Evolutionary conservation across 2,888 invertebrate genomes (phyloP), one percentile per base, ranked within the genome.

Genomic region (Tineola bisselliella): DNA sequence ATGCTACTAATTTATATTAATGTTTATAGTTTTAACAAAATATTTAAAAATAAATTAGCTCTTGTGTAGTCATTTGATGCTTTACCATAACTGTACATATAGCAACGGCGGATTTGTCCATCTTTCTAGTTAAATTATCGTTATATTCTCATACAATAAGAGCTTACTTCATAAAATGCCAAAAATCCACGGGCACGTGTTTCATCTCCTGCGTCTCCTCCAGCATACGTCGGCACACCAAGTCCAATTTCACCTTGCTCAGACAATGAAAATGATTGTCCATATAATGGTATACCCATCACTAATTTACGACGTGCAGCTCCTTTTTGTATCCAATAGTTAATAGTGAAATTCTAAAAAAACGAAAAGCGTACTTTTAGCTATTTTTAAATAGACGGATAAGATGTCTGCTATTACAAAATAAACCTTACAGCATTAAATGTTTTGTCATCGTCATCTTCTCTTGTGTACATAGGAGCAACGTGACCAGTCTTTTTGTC

Each of bases 401-500:
- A 25, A 6, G 6, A 6, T 25, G 6, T 6, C 25, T 4, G 25
- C 2, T 19, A 43, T 11, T 43, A 43, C 43, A 43, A 43, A 43
- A 8, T 43, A n/a, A 12, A 64, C 74, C 86, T 79, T 81, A 92
- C 92, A 17, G 93, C 91, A 79, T 96, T 96, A 72, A 95, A 93
- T 8, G 92, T 92, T 59, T 88, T 88, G 66, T 94, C 93, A 63
- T 89, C 89, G 71, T 93, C 93, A 30, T 91, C 91, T 0, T 93
- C 92, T 71, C 92, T 91, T 1, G 86, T 87, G 66, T 94, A 96
- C 90, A 97, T 92, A 1, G 96, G 96, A 0, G 96, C 93, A 2
- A 96, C 92, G 72, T 97, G 96, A 0, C 96, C 96, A 0, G 96
- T 96, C 66, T 91, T 91, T 75, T 94, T 94, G 70, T 96, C 96